Evolutionary conservation across 53 echinoderm and acorn worm species (phyloP).

Genomic region (Luidia sarsii): DNA sequence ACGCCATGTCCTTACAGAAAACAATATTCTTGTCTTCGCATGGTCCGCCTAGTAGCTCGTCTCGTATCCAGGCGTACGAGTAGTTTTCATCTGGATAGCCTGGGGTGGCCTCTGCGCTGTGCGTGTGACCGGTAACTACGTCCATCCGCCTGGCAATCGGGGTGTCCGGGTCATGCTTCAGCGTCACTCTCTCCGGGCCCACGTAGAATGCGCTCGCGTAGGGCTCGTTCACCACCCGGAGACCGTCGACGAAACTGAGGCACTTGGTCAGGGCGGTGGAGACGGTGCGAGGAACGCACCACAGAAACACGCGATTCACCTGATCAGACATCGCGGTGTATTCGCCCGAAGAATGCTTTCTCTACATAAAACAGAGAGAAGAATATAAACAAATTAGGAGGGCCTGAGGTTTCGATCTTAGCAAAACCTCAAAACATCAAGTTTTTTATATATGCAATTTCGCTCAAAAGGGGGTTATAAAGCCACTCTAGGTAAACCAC

Average conservation of each 20-base stretch:
- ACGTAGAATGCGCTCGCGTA: neutral
- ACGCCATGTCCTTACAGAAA: slow-evolving; percentile 30
- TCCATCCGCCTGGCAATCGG: slow-evolving; percentile 16
- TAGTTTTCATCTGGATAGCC: slow-evolving; percentile 14
- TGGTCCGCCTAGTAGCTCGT: slow-evolving; percentile 31
- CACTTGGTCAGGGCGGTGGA: slow-evolving; percentile 26
- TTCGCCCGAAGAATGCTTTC: too few species aligned
- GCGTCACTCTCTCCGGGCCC: slow-evolving; percentile 31
- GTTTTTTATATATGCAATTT: too few species aligned
- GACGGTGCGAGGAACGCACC: slow-evolving; percentile 40
- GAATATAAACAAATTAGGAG: too few species aligned
- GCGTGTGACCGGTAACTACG: neutral
- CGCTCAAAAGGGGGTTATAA: too few species aligned
- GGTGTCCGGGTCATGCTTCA: neutral
- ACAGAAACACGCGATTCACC: slow-evolving; percentile 34
- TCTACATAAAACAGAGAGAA: too few species aligned
- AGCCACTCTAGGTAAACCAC: too few species aligned
- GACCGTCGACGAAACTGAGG: slow-evolving; percentile 27
- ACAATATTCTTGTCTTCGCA: slow-evolving; percentile 25
- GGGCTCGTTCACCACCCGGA: slow-evolving; percentile 14
- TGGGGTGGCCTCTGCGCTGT: neutral
- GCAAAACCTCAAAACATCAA: too few species aligned
- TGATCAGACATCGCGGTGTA: slow-evolving; percentile 34
- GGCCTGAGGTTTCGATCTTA: too few species aligned
- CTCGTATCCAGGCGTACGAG: slow-evolving; percentile 32